Evolutionary conservation across 2,888 invertebrate genomes (phyloP).

Genomic region (Andrena bicolor): DNA sequence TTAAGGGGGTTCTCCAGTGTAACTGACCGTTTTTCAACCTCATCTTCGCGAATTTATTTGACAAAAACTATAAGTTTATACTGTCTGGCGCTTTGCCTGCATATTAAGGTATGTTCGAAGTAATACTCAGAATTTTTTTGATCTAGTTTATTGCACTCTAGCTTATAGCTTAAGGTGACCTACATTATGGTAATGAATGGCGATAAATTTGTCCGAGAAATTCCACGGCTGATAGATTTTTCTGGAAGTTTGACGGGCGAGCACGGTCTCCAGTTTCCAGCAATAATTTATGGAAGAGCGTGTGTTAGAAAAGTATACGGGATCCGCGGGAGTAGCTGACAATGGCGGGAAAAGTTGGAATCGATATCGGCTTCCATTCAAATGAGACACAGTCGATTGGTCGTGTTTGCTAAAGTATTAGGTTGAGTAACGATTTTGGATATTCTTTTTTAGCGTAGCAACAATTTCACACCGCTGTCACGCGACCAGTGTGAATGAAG

Average conservation of each 20-base stretch:
- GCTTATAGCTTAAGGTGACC: background rate
- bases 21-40: too few species aligned
- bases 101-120: too few species aligned
- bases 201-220: slow-evolving; percentile 1
- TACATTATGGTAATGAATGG: background rate
- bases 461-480: too few species aligned
- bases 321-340: background rate
- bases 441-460: background rate
- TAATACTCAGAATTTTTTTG: too few species aligned
- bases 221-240: background rate
- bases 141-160: too few species aligned
- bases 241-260: background rate
- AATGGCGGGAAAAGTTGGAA: slow-evolving; percentile 4
- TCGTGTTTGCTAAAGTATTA: slow-evolving; percentile 2
- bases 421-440: background rate
- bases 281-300: slow-evolving; percentile 17
- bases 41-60: too few species aligned
- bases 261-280: background rate
- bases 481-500: background rate
- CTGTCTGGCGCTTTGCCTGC: too few species aligned
- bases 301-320: background rate
- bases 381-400: slow-evolving; percentile 12
- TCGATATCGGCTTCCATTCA: slow-evolving; percentile 28
- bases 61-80: too few species aligned
- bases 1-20: background rate